A percentile compares a stretch with the other conserved stretches of the same genome.
phyloP scores from a whole-genome alignment of 2,113 vertebrate species.

The Rhea americana region DNA sequence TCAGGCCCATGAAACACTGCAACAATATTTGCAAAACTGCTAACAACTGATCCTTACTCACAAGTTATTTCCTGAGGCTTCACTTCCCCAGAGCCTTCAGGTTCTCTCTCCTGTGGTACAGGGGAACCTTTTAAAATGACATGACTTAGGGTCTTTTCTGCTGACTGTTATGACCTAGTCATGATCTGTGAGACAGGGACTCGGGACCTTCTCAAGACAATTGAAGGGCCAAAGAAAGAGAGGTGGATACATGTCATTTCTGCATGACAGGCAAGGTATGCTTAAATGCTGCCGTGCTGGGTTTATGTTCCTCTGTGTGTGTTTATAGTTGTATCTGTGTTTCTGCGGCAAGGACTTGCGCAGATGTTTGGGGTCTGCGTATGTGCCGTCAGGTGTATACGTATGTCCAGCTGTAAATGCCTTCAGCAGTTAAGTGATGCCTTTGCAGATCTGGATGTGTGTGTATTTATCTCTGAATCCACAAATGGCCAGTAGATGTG shows the following conservation, averaged over 20 bases:
- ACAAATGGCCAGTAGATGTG: rapidly evolving
- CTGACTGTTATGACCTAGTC: neutral
- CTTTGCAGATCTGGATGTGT: neutral
- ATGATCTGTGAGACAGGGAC: neutral
- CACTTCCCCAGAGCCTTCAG: neutral
- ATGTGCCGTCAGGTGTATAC: neutral
- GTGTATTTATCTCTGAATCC: neutral
- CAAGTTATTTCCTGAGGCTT: neutral
- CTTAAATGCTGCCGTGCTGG: neutral
- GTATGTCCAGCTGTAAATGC: neutral
- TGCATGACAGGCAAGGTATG: rapidly evolving
- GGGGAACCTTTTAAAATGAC: neutral
- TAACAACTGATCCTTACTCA: neutral
- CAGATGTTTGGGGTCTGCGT: neutral
- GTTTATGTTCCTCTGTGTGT: neutral
- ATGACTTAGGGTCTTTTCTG: neutral
- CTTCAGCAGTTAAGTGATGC: neutral
- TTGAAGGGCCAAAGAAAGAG: neutral
- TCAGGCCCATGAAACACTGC: rapidly evolving
- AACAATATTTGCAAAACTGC: neutral
- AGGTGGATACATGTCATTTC: neutral
- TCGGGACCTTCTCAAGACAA: rapidly evolving
- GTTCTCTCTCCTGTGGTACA: neutral
- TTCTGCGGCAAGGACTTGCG: neutral
- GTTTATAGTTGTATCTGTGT: neutral